Percentiles rank a stretch among this genome's conserved stretches.
These are phyloP conservation scores for Drosophila siamana DNA, from an alignment of 2,888 invertebrate genomes.

Conservation along the genomic window DNA sequence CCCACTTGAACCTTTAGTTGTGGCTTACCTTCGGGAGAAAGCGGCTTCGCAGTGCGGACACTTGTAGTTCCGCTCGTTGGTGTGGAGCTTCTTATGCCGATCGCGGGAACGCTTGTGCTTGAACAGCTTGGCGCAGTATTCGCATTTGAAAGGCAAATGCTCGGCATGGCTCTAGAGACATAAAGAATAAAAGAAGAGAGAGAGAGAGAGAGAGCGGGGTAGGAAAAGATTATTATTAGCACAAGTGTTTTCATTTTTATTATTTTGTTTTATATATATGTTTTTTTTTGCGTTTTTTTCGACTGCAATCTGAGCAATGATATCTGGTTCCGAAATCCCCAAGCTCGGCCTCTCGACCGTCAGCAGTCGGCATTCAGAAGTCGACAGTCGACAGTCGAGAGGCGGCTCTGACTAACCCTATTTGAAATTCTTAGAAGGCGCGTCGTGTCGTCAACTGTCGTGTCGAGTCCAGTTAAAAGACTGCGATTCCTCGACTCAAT, in stretches of 20 bases:
- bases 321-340: constrained; percentile 27
- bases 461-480: constrained; percentile 40
- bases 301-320: constrained; percentile 43
- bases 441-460: constrained; percentile 51
- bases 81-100: constrained; percentile 96
- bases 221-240: constrained; percentile 5
- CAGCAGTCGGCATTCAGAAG: neutral
- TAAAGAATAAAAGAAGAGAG: neutral
- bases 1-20: neutral
- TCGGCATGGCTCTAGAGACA: constrained; percentile 90
- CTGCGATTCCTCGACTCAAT: constrained; percentile 65
- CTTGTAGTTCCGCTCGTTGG: constrained; percentile 95
- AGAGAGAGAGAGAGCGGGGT: constrained; percentile 5
- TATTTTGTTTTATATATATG: neutral
- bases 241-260: constrained; percentile 31
- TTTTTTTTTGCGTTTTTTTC: neutral
- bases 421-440: constrained; percentile 77
- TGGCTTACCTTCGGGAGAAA: constrained; percentile 93
- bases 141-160: constrained; percentile 96
- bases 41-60: constrained; percentile 96
- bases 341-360: neutral
- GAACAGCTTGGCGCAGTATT: constrained; percentile 95
- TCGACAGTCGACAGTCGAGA: neutral
- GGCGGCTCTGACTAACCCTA: constrained; percentile 56
- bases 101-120: constrained; percentile 97